Evolutionary conservation across 2,113 vertebrate genomes (phyloP).

Genomic region (Orientallactaga bullata): DNA sequence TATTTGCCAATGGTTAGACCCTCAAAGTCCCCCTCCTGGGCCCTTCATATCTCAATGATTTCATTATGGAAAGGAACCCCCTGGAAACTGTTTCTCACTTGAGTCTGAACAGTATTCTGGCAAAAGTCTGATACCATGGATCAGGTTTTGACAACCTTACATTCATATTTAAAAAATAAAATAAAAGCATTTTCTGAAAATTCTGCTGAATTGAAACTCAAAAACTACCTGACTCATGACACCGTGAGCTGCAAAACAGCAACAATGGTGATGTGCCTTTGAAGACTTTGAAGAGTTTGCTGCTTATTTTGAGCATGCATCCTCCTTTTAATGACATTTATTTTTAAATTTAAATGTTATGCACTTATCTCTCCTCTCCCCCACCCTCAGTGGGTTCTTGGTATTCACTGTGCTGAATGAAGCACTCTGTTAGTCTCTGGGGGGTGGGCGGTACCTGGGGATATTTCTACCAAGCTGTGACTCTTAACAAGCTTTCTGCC

Average conservation of each 20-base stretch:
- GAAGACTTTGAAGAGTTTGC: neutral
- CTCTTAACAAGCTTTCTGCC: too few species aligned
- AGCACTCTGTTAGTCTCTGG: too few species aligned
- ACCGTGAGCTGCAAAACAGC: slow-evolving; percentile 23
- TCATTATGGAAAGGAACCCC: slow-evolving; percentile 76
- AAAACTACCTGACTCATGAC: slow-evolving; percentile 54
- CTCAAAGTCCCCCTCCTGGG: slow-evolving; percentile 72
- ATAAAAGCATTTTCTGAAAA: slow-evolving; percentile 66
- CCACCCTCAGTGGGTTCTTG: too few species aligned
- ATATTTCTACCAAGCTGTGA: too few species aligned
- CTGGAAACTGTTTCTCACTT: slow-evolving; percentile 81
- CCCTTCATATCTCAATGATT: slow-evolving; percentile 80
- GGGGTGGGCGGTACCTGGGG: too few species aligned
- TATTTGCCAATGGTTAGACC: slow-evolving; percentile 79
- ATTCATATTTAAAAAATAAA: slow-evolving; percentile 68
- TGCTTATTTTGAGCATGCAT: neutral
- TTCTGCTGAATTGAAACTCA: slow-evolving; percentile 66
- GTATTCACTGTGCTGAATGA: too few species aligned
- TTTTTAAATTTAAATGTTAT: too few species aligned
- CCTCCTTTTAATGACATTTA: neutral
- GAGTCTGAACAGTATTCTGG: slow-evolving; percentile 60
- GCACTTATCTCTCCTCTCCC: too few species aligned
- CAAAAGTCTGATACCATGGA: slow-evolving; percentile 74
- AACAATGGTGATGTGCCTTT: neutral
- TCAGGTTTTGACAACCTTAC: slow-evolving; percentile 73